Conservation (phyloP, 2,113 vertebrate species). For the Muntiacus muntjak region DNA sequence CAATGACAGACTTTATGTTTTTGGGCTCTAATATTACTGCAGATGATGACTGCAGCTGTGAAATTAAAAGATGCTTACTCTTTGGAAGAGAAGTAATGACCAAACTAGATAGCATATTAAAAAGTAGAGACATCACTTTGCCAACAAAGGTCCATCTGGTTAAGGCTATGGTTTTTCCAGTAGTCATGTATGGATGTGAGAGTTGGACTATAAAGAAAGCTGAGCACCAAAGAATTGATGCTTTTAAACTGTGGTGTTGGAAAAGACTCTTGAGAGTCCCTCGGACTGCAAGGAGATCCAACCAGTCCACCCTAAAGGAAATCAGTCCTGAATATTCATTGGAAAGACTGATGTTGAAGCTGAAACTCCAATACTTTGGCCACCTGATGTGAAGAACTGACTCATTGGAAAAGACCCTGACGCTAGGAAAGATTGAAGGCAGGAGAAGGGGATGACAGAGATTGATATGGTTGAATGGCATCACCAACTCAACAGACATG, state of each 20-base stretch:
- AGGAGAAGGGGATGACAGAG: background rate
- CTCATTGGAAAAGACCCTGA: background rate
- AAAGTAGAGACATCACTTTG: background rate
- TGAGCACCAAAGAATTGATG: rapidly evolving
- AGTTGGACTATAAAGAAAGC: background rate
- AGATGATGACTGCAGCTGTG: background rate
- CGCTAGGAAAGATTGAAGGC: background rate
- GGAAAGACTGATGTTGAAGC: background rate
- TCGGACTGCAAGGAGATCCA: background rate
- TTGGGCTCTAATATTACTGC: background rate
- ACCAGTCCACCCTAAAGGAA: background rate
- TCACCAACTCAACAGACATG: background rate
- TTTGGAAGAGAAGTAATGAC: background rate
- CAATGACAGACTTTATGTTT: background rate
- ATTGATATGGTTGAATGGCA: background rate
- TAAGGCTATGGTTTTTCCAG: background rate
- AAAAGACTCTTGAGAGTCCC: background rate
- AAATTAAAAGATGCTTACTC: background rate
- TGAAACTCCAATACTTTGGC: background rate
- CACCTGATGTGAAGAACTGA: background rate
- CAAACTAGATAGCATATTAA: background rate
- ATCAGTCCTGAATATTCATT: background rate
- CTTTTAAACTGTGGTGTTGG: background rate
- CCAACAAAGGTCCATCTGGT: background rate
- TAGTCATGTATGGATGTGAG: background rate